phyloP scores from a whole-genome alignment of 1,140 invertebrate species.

The Aphis craccivora region DNA sequence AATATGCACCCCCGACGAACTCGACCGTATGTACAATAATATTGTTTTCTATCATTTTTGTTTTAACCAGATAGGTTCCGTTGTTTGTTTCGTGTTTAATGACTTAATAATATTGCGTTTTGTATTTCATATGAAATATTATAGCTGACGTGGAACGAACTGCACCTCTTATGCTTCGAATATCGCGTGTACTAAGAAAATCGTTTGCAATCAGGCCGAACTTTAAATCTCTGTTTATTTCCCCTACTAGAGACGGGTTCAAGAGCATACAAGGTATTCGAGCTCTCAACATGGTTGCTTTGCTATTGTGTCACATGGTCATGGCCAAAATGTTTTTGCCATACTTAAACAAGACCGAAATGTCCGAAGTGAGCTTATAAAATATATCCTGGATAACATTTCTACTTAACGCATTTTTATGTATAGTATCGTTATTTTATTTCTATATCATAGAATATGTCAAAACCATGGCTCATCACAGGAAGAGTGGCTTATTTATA shows the following conservation, averaged over 20 bases:
- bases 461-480: slow-evolving; percentile 73
- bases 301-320: slow-evolving; percentile 74
- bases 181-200: slow-evolving; percentile 65
- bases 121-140: neutral
- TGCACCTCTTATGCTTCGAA: slow-evolving; percentile 7
- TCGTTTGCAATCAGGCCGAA: slow-evolving; percentile 67
- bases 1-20: neutral
- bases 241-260: neutral
- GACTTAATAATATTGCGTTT: neutral
- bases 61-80: neutral
- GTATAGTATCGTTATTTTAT: slow-evolving; percentile 12
- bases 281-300: slow-evolving; percentile 71
- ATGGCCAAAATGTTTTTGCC: slow-evolving; percentile 76
- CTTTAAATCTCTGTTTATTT: slow-evolving; percentile 65
- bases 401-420: neutral
- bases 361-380: slow-evolving; percentile 68
- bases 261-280: slow-evolving; percentile 70
- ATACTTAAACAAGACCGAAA: slow-evolving; percentile 73
- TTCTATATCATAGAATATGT: slow-evolving; percentile 67
- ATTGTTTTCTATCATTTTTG: neutral
- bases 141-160: slow-evolving; percentile 14
- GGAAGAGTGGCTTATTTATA: slow-evolving; percentile 76
- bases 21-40: slow-evolving; percentile 13
- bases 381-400: neutral
- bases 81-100: neutral